These are phyloP conservation scores for Dasypus novemcinctus DNA, from an alignment of 2,113 vertebrate genomes.

Conservation along the genomic window DNA sequence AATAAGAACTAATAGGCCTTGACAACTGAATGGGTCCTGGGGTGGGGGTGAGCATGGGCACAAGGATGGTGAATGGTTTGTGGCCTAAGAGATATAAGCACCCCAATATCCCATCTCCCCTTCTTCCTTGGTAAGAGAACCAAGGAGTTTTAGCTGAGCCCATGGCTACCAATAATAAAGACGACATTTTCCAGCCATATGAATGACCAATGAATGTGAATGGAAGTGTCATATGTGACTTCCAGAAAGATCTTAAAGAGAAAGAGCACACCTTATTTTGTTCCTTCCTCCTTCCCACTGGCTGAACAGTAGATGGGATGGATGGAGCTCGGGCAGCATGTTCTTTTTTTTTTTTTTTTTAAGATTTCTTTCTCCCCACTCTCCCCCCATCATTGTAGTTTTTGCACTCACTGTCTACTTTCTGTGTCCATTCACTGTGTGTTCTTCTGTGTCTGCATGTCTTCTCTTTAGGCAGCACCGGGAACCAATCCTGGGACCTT, in stretches of 20 bases:
- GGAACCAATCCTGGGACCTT: too few relatives aligned
- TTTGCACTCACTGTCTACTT: too few relatives aligned
- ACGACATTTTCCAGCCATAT: not conserved
- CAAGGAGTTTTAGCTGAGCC: not conserved
- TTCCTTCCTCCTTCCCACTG: not conserved
- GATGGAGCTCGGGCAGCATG: not conserved
- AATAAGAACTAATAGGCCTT: not conserved
- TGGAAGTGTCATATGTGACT: not conserved
- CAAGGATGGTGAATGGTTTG: not conserved
- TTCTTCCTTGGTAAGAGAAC: not conserved
- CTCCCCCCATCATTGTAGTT: too few relatives aligned
- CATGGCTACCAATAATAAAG: not conserved
- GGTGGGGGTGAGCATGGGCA: fast-evolving
- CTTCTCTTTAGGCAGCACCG: too few relatives aligned
- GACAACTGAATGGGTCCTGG: not conserved
- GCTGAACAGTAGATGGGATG: not conserved
- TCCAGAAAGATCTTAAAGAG: not conserved
- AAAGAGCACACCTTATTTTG: not conserved
- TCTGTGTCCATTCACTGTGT: too few relatives aligned
- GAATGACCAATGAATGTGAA: not conserved
- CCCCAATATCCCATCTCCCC: not conserved
- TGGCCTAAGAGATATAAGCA: not conserved
- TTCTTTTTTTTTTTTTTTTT: too few relatives aligned
- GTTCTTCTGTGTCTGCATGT: too few relatives aligned
- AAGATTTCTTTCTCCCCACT: too few relatives aligned